Evolutionary conservation across 2,888 invertebrate genomes (phyloP), one percentile per base, ranked within the genome.

Genomic region (Cepaea hortensis): DNA sequence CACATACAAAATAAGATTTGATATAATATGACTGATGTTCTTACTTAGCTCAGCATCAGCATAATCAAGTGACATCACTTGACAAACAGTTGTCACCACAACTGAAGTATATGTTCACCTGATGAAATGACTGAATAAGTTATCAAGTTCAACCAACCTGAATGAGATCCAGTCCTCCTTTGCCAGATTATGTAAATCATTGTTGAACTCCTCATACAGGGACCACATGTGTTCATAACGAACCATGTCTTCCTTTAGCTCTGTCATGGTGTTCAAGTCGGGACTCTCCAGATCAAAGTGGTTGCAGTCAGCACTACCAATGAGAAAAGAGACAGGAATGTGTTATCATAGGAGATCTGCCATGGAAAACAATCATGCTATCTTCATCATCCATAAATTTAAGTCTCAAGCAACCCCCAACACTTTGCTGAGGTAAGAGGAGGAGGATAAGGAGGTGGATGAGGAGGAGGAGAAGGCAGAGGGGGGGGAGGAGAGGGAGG

Each of bases 221-320:
- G 96, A 95, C 98, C 98, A 98, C 90, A 96, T 96, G 85, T 95
- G 95, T 89, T 96, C 96, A 94, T 96, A 97, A 87, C 96, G 95
- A 79, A 95, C 95, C 90, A 97, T 95, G 93, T 97, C 96, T 80
- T 95, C 95, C 93, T 97, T 96, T 90, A 97, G 96, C 91, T 97
- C 96, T 1, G 96, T 95, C 92, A 96, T 96, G 7, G 96, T 93
- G 0, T 96, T 95, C 88, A 97, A 96, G 77, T 96, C 95, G 46
- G 96, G 95, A 0, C 96, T 95, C 65, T 96, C 95, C 95, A 98
- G 95, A 90, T 96, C 96, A 93, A 98, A 98, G 93, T 97, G 97
- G 50, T 95, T 95, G 93, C 97, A 97, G 93, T 98, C 97, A 87
- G 95, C 95, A 85, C 97, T 97, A 93, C 62, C 94, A 94, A 81